phyloP scores from a whole-genome alignment of 1,140 invertebrate species.

The Zaprionus ornatus region DNA sequence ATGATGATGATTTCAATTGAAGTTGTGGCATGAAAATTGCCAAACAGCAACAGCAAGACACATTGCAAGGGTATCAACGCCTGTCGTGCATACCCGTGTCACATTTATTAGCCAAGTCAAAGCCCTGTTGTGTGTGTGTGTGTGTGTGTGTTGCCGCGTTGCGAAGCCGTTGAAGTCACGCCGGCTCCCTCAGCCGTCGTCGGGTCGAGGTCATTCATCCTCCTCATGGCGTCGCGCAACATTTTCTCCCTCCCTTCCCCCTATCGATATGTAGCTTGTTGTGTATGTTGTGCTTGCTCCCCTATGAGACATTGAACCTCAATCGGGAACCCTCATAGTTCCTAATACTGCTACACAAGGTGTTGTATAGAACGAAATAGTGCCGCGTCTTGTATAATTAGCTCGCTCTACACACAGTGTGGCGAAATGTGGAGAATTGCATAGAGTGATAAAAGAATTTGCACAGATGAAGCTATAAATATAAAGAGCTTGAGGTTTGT shows the following conservation, averaged over 20 bases:
- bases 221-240: constrained; percentile 7
- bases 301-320: constrained; percentile 19
- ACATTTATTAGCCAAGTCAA: constrained; percentile 44
- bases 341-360: neutral
- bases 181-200: neutral
- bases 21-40: constrained; percentile 39
- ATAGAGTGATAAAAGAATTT: neutral
- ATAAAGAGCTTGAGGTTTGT: no score
- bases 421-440: neutral
- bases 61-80: neutral
- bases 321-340: constrained; percentile 12
- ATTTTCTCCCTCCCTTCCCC: neutral
- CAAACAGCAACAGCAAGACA: constrained; percentile 8
- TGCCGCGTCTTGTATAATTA: constrained; percentile 12
- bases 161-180: constrained; percentile 38
- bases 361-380: neutral
- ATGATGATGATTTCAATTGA: constrained; percentile 27
- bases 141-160: neutral
- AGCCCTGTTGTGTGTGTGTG: constrained; percentile 8
- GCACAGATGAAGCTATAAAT: neutral
- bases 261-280: neutral
- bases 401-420: constrained; percentile 15
- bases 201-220: constrained; percentile 42
- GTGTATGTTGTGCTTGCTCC: neutral
- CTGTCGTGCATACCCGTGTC: constrained; percentile 16